Conservation (phyloP, 1,140 invertebrate species). For the Drosophila lowei region DNA sequence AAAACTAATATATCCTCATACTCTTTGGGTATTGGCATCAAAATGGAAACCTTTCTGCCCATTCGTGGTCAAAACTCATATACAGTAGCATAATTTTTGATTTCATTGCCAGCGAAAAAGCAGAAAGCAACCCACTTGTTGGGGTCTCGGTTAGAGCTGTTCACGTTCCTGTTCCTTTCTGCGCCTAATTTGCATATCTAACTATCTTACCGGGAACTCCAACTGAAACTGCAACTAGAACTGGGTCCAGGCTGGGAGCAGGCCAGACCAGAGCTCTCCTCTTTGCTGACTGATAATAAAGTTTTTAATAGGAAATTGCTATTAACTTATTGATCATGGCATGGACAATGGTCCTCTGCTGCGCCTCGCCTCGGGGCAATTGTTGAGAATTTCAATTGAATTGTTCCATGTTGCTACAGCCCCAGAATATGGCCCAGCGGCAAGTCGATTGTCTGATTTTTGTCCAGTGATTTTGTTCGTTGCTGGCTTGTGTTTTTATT, state of each 20-base stretch:
- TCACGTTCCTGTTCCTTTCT: conserved; percentile 5
- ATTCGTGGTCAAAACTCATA: conserved; percentile 7
- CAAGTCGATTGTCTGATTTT: conserved; percentile 31
- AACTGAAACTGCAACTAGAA: conserved; percentile 13
- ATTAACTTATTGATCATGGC: conserved; percentile 73
- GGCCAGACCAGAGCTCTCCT: background rate
- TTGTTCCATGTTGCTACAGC: conserved; percentile 53
- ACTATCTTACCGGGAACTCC: conserved; percentile 56
- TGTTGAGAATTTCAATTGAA: conserved; percentile 70
- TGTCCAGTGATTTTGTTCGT: background rate
- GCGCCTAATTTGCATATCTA: conserved; percentile 68
- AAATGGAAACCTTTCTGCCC: background rate
- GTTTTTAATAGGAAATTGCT: conserved; percentile 79
- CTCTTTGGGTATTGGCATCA: background rate
- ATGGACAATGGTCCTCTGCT: conserved; percentile 40
- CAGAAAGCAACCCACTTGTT: conserved; percentile 8
- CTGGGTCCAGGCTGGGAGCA: background rate
- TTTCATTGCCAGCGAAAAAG: conserved; percentile 8
- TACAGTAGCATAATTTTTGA: conserved; percentile 42
- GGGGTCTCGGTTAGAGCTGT: conserved; percentile 10
- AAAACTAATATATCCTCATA: no score
- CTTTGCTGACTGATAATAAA: conserved; percentile 67
- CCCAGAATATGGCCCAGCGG: conserved; percentile 24
- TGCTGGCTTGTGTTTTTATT: conserved; percentile 18
- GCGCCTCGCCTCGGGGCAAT: conserved; percentile 12